Percentiles rank a stretch among this genome's conserved stretches.
Evolutionary conservation across 2,888 invertebrate genomes (phyloP).

Genomic region (Invenusta paracnida): DNA sequence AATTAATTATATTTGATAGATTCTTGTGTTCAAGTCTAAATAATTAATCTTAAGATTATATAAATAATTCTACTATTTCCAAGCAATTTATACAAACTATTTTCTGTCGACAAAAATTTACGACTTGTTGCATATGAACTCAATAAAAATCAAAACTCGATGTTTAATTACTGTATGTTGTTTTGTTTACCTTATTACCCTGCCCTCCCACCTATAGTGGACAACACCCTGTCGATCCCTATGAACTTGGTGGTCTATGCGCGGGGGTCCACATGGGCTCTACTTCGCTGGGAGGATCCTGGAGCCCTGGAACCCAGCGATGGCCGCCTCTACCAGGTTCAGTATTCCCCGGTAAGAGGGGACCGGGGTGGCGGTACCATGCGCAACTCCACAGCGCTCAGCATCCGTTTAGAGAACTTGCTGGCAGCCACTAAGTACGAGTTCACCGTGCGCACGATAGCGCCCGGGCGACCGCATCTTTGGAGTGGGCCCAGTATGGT

Average conservation of each 20-base stretch:
- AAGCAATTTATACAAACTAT: no score
- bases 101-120: no score
- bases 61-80: no score
- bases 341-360: neutral
- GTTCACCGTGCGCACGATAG: slow-evolving; percentile 19
- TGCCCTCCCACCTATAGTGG: no score
- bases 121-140: no score
- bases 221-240: neutral
- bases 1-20: no score
- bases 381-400: neutral
- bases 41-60: no score
- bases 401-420: neutral
- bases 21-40: no score
- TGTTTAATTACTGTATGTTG: no score
- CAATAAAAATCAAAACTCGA: no score
- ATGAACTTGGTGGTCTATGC: slow-evolving; percentile 2
- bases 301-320: slow-evolving; percentile 1
- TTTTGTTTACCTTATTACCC: no score
- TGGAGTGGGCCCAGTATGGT: neutral
- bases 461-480: neutral
- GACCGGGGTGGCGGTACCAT: neutral
- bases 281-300: slow-evolving; percentile 33
- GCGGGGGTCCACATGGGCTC: neutral
- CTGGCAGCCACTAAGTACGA: slow-evolving; percentile 11
- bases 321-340: slow-evolving; percentile 18